Base-by-base conservation (phyloP, 2,113 vertebrate genomes). In the Tragelaphus imberbis region DNA sequence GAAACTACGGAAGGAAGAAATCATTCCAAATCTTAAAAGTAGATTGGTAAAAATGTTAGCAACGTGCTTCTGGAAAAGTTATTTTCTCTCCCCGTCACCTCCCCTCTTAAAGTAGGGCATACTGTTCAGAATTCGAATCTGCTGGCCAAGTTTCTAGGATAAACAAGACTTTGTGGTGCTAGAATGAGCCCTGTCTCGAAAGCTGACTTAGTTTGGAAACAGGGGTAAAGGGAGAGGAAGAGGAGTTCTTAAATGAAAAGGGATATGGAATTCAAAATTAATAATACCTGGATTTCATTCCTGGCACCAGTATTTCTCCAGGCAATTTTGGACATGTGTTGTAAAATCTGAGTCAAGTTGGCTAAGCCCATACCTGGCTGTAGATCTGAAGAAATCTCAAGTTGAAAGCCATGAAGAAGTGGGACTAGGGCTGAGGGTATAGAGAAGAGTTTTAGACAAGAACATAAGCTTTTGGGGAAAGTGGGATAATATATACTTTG, bases 11-110 rank as follows among this genome's bases (percentile, higher is more conserved):
- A 90, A 91, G 59, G 58, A 90, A 96, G 87, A 94, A 84, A 51
- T 58, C 7, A 27, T 81, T 95, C 84, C 95, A 93, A 12, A 68
- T 90, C 86, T 93, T 71, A 56, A 93, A 97, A 97, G 87, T 25
- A 25, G 59, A 55, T 56, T 44, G 28, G 51, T 89, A 55, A 75
- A 55, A 65, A 84, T 53, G 75, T 95, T 27, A 77, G 40, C 86
- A 23, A 95, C 47, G 4, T 89, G 47, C 40, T 84, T 97, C 96
- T 96, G 98, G 87, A 75, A 97, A 97, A 90, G 93, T 80, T 84
- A 84, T 94, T 96, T 97, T 91, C 82, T 86, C 27, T 44, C 55
- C 12, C 13, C 17, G 11, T 53, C 21, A 53, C 19, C 17, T 56
- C 40, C 55, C 68, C n/a, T 61, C 6, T 88, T 90, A 91, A 91